phyloP scores from a whole-genome alignment of 2,113 vertebrate genomes.

The Leucoraja erinaceus region DNA sequence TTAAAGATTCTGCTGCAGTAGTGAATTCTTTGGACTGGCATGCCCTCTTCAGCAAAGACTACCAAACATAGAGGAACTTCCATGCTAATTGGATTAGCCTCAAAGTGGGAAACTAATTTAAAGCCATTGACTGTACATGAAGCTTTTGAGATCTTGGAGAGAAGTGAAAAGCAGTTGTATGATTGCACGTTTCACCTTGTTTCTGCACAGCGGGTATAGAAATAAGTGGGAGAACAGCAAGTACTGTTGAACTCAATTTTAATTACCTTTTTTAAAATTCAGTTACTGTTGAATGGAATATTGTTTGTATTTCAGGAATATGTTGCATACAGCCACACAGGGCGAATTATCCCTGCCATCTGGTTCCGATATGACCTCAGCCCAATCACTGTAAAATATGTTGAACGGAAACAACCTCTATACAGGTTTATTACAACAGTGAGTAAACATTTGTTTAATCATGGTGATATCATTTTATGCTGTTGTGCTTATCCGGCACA shows the following conservation, averaged over 20 bases:
- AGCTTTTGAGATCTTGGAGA: not conserved
- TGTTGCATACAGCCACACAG: constrained; percentile 93
- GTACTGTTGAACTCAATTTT: not conserved
- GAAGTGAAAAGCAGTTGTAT: not conserved
- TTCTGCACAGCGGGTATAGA: not conserved
- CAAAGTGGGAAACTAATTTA: not conserved
- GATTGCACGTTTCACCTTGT: not conserved
- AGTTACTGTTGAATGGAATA: not conserved
- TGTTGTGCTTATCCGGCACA: not conserved
- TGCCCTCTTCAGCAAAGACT: not conserved
- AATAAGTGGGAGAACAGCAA: not conserved
- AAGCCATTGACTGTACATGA: not conserved
- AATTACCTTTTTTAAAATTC: not conserved
- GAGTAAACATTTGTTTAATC: constrained; percentile 51
- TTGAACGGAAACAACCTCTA: constrained; percentile 85
- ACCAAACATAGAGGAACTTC: not conserved
- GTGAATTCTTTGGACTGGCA: not conserved
- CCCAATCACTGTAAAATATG: constrained; percentile 98
- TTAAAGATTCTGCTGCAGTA: not conserved
- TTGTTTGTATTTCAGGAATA: constrained; percentile 69
- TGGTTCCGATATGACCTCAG: constrained; percentile 98
- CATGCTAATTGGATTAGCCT: not conserved
- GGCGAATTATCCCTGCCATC: constrained; percentile 93
- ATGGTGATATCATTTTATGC: not conserved
- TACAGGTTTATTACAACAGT: constrained; percentile 98